These are phyloP conservation scores for Gymnoscopelus braueri DNA, from an alignment of 2,797 vertebrate species.

Conservation along the genomic window DNA sequence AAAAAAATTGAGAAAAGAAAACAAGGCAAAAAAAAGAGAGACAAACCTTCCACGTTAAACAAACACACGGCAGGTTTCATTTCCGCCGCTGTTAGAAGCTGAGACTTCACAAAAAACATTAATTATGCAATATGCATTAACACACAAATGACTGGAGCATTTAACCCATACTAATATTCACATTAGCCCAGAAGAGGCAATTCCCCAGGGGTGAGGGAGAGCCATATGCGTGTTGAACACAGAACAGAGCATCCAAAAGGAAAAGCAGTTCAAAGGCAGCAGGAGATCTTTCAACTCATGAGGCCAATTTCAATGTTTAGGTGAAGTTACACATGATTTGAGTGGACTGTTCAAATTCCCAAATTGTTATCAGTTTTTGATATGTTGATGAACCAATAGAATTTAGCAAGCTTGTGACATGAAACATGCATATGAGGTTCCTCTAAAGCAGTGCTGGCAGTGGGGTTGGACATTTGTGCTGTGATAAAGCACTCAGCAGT, in stretches of 20 bases:
- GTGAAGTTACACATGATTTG: conserved; percentile 12
- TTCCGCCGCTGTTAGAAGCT: conserved; percentile 43
- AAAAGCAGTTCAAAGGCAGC: conserved; percentile 39
- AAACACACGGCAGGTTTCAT: neutral
- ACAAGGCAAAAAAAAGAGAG: no score
- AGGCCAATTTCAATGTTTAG: neutral
- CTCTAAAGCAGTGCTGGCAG: conserved; percentile 28
- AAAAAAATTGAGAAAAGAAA: neutral
- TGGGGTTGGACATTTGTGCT: conserved; percentile 17
- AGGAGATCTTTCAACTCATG: conserved; percentile 3
- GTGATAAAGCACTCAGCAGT: conserved; percentile 18
- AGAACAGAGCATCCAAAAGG: conserved; percentile 47
- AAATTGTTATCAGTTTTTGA: conserved; percentile 29
- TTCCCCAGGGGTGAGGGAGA: conserved; percentile 70
- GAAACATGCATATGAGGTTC: conserved; percentile 34
- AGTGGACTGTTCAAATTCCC: conserved; percentile 2
- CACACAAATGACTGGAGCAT: conserved; percentile 79
- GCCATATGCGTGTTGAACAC: conserved; percentile 68
- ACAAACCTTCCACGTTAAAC: conserved; percentile 24
- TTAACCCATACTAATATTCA: conserved; percentile 83
- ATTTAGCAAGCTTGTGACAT: conserved; percentile 49
- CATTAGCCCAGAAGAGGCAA: conserved; percentile 74
- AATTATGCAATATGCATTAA: conserved; percentile 80
- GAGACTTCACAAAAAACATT: conserved; percentile 62
- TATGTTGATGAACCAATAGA: neutral